Conservation (phyloP, 2,113 vertebrate genomes). For the Plestiodon gilberti region DNA sequence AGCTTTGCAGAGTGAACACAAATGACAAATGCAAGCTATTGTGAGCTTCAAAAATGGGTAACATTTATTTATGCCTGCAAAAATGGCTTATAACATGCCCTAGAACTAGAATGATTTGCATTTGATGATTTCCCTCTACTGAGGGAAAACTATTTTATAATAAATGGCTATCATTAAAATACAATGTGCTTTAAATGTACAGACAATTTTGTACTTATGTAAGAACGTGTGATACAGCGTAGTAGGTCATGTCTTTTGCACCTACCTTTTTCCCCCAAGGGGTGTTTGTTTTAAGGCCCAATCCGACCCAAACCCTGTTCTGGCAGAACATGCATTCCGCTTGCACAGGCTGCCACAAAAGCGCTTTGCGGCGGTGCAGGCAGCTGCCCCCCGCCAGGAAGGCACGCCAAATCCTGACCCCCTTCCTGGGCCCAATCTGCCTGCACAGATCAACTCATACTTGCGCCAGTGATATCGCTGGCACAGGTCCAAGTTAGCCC, state of each 20-base stretch:
- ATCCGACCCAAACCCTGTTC: too few species aligned
- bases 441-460: too few species aligned
- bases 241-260: background rate
- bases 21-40: background rate
- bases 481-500: too few species aligned
- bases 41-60: background rate
- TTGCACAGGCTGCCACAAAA: too few species aligned
- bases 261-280: background rate
- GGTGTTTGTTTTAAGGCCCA: too few species aligned
- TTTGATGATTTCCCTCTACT: background rate
- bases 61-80: accelerated
- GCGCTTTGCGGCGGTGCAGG: too few species aligned
- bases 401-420: too few species aligned
- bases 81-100: accelerated
- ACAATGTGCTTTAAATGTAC: background rate
- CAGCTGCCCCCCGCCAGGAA: too few species aligned
- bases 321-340: too few species aligned
- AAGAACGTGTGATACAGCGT: background rate
- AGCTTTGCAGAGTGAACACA: background rate
- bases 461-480: too few species aligned
- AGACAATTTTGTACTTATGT: background rate
- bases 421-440: too few species aligned
- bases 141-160: background rate
- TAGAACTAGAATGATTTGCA: background rate
- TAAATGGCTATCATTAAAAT: background rate